A percentile compares a stretch with the other conserved stretches of the same genome.
Conservation (phyloP, 2,797 vertebrate genomes). For the Molossus molossus region DNA sequence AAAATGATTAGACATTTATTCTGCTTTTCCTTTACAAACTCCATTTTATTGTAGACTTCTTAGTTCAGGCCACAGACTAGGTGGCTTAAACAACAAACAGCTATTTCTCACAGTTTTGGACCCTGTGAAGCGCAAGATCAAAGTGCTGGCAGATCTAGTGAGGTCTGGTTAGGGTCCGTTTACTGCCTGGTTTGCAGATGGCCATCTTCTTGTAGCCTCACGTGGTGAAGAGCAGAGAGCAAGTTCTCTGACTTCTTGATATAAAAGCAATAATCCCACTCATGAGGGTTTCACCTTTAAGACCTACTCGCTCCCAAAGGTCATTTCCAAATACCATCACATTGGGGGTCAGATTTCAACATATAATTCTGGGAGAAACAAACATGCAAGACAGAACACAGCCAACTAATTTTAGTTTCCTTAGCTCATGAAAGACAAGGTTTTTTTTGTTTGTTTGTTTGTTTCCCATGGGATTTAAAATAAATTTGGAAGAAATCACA, state of each 20-base stretch:
- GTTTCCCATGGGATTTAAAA: neutral
- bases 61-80: neutral
- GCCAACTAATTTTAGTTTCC: neutral
- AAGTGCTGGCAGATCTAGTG: neutral
- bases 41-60: neutral
- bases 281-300: neutral
- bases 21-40: neutral
- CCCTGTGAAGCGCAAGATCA: neutral
- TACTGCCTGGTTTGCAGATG: neutral
- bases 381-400: neutral
- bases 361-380: neutral
- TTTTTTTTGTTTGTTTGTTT: neutral
- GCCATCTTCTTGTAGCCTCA: neutral
- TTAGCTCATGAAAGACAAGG: neutral
- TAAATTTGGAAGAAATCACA: neutral
- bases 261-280: neutral
- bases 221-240: neutral
- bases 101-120: neutral
- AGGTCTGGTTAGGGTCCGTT: neutral
- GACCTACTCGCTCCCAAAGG: neutral
- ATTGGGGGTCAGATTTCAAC: neutral
- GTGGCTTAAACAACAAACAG: neutral
- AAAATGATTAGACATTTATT: slow-evolving; percentile 12
- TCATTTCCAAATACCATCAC: neutral
- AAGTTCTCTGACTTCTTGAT: neutral